A percentile compares a stretch with the other conserved stretches of the same genome.
These are phyloP conservation scores for Agriopis leucophaearia DNA, from an alignment of 2,888 invertebrate genomes.

Conservation along the genomic window DNA sequence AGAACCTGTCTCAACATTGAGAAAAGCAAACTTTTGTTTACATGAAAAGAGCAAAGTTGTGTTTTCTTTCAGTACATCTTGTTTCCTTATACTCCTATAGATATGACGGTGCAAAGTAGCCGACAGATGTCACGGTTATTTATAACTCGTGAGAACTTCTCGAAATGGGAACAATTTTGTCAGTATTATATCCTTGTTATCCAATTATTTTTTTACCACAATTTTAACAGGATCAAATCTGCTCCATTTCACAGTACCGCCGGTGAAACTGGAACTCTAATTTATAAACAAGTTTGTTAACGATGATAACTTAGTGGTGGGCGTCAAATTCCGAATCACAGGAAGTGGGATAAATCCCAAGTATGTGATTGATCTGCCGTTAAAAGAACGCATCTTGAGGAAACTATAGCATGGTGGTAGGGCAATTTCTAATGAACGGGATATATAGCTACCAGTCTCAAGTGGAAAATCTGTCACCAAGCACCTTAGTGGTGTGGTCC, in stretches of 20 bases:
- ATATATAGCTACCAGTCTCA: too few relatives aligned
- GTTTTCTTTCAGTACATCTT: not conserved
- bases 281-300: not conserved
- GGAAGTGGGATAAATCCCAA: too few relatives aligned
- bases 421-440: too few relatives aligned
- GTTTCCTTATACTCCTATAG: conserved; percentile 11
- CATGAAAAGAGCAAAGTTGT: conserved; percentile 7
- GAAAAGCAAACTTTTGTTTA: not conserved
- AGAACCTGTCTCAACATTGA: not conserved
- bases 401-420: too few relatives aligned
- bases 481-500: too few relatives aligned
- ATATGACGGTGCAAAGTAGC: conserved; percentile 18
- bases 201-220: conserved; percentile 5
- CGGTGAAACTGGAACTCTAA: not conserved
- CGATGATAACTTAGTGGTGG: too few relatives aligned
- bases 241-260: not conserved
- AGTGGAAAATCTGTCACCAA: too few relatives aligned
- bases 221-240: not conserved
- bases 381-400: too few relatives aligned
- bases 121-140: conserved; percentile 38
- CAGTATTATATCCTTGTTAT: conserved; percentile 18
- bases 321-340: too few relatives aligned
- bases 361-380: too few relatives aligned
- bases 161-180: conserved; percentile 18
- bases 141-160: conserved; percentile 31